Evolutionary conservation across 2,888 invertebrate species (phyloP).

Genomic region (Mamestra brassicae): DNA sequence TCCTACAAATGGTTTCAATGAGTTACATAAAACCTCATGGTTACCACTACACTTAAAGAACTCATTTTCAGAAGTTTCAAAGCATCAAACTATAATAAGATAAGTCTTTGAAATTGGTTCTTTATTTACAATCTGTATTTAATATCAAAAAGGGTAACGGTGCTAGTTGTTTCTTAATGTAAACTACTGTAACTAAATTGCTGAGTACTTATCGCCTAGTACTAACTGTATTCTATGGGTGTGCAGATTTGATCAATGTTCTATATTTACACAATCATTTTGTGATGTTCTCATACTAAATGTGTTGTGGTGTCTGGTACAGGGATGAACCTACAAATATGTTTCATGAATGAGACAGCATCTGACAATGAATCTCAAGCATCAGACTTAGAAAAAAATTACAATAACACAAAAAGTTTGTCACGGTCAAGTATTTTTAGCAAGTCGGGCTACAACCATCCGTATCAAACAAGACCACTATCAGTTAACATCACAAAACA

Average conservation of each 20-base stretch:
- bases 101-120: conserved; percentile 16
- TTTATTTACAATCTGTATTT: conserved; percentile 27
- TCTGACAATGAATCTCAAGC: conserved; percentile 95
- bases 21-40: too few species aligned
- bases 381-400: conserved; percentile 93
- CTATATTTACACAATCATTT: conserved; percentile 55
- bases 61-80: conserved; percentile 12
- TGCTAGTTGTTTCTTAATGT: background rate
- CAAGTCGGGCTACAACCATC: conserved; percentile 87
- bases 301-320: conserved; percentile 74
- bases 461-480: conserved; percentile 87
- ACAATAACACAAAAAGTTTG: conserved; percentile 82
- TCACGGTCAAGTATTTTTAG: conserved; percentile 85
- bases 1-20: too few species aligned
- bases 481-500: conserved; percentile 87
- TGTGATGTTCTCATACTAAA: conserved; percentile 71
- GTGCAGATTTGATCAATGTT: conserved; percentile 47
- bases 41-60: background rate
- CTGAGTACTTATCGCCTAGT: background rate
- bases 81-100: background rate
- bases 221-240: background rate
- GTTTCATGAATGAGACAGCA: conserved; percentile 98
- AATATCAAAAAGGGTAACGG: background rate
- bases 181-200: background rate
- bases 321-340: conserved; percentile 98